Evolutionary conservation across 2,888 invertebrate species (phyloP).

Genomic region (Drosophila lutescens): DNA sequence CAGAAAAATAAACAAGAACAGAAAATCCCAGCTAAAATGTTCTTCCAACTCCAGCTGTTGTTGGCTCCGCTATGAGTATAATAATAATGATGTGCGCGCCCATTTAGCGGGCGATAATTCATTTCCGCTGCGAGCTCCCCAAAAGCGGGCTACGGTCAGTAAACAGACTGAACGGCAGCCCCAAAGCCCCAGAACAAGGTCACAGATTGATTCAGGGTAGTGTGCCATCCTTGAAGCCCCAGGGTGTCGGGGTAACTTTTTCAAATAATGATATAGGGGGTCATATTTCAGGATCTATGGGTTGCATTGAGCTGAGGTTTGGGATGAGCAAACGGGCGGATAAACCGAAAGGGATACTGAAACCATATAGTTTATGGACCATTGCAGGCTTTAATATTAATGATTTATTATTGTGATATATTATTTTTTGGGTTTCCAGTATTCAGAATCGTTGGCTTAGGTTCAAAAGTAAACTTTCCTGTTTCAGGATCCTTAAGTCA

Average conservation of each 20-base stretch:
- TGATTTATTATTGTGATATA: no score
- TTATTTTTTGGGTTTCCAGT: no score
- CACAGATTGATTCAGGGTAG: conserved; percentile 19
- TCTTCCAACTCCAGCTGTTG: conserved; percentile 17
- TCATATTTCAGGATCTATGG: conserved; percentile 7
- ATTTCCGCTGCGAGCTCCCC: conserved; percentile 57
- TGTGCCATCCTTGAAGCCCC: not conserved
- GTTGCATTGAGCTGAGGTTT: not conserved
- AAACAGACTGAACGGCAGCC: conserved; percentile 38
- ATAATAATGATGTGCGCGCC: conserved; percentile 60
- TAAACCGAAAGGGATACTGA: not conserved
- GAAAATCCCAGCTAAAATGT: conserved; percentile 9
- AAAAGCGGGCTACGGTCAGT: conserved; percentile 29
- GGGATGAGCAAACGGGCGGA: not conserved
- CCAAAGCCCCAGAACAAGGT: conserved; percentile 11
- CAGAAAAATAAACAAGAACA: not conserved
- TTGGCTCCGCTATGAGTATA: conserved; percentile 7
- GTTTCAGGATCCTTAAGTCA: no score
- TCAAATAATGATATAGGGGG: not conserved
- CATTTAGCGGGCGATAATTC: conserved; percentile 69
- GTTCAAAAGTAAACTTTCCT: no score
- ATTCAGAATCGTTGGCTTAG: no score
- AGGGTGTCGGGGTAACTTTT: no score
- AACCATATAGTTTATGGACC: no score
- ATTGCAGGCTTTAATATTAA: no score